These are phyloP conservation scores for Corapipo altera DNA, from an alignment of 2,113 vertebrate species.

Conservation along the genomic window DNA sequence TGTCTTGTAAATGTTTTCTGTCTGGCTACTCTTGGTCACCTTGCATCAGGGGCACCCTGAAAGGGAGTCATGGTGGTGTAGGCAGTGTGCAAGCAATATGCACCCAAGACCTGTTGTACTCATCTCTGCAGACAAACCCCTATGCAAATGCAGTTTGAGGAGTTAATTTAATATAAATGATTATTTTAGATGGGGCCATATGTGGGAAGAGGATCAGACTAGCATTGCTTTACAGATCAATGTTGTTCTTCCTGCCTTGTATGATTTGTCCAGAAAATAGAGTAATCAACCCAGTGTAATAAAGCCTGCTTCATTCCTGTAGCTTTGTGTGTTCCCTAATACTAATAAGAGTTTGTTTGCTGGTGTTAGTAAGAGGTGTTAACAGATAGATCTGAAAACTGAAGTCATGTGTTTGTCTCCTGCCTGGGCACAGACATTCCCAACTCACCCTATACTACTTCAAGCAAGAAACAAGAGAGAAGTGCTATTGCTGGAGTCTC, in stretches of 20 bases:
- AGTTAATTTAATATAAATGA: neutral
- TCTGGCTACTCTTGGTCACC: neutral
- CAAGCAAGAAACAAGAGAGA: neutral
- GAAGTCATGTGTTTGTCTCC: neutral
- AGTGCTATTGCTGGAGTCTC: neutral
- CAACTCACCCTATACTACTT: neutral
- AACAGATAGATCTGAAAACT: neutral
- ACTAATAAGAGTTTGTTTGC: neutral
- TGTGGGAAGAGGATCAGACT: neutral
- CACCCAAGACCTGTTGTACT: neutral
- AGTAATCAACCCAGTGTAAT: neutral
- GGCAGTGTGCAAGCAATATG: neutral
- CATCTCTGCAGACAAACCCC: neutral
- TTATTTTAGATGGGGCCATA: neutral
- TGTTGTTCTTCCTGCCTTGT: neutral
- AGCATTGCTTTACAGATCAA: neutral
- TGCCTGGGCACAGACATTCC: neutral
- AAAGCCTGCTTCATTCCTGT: neutral
- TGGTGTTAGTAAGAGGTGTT: neutral
- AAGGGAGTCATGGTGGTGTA: neutral
- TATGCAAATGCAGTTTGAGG: neutral
- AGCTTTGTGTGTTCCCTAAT: neutral
- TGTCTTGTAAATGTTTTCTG: neutral
- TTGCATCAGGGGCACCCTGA: neutral
- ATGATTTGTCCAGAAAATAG: neutral